phyloP scores from a whole-genome alignment of 2,113 vertebrate species.

The Ahaetulla prasina region DNA sequence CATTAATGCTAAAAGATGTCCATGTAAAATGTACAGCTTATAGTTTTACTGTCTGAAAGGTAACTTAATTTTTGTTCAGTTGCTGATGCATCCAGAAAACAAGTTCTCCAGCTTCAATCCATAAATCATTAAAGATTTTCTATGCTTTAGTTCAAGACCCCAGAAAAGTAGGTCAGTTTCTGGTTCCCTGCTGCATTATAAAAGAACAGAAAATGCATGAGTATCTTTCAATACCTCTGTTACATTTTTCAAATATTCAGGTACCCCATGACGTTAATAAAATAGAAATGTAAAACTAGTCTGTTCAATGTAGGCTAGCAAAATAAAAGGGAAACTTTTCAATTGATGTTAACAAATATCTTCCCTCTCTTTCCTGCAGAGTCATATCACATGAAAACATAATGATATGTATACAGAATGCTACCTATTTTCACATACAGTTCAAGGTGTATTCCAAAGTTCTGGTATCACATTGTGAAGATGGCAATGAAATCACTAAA shows the following conservation, averaged over 20 bases:
- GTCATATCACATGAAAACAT: background rate
- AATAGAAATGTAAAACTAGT: background rate
- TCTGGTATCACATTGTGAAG: background rate
- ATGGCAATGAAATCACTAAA: background rate
- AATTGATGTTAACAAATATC: background rate
- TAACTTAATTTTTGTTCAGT: slow-evolving; percentile 19
- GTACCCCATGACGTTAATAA: background rate
- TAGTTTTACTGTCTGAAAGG: slow-evolving; percentile 20
- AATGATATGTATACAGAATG: background rate
- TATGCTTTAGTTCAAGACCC: background rate
- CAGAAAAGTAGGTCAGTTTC: background rate
- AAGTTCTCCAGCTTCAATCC: slow-evolving; percentile 1
- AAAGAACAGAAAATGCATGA: background rate
- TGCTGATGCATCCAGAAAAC: slow-evolving; percentile 2
- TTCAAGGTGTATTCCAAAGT: background rate
- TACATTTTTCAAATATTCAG: background rate
- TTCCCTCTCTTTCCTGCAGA: background rate
- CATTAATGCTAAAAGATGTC: slow-evolving; percentile 27
- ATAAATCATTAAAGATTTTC: slow-evolving; percentile 14
- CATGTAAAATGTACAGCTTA: slow-evolving; percentile 14
- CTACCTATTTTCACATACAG: background rate
- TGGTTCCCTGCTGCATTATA: background rate
- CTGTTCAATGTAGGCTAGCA: background rate
- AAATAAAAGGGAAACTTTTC: background rate
- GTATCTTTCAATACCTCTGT: background rate